Evolutionary conservation across 2,113 vertebrate species (phyloP).

Genomic region (Anarhynchus alexandrinus): DNA sequence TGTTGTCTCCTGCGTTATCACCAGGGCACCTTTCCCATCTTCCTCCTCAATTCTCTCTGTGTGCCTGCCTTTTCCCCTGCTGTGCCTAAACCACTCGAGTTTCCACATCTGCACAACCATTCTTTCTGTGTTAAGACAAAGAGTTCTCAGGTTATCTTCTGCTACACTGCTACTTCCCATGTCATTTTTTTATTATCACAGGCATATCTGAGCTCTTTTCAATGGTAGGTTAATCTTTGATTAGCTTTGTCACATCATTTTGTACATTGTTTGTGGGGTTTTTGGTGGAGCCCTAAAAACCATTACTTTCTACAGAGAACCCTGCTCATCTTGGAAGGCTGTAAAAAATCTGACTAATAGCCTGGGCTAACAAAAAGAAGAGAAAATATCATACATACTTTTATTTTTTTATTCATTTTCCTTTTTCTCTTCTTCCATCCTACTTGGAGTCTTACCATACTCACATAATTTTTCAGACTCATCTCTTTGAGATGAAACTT

Average conservation of each 20-base stretch:
- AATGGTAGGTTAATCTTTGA: background rate
- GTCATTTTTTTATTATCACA: background rate
- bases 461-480: background rate
- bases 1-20: background rate
- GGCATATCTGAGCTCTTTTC: background rate
- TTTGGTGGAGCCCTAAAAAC: background rate
- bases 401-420: background rate
- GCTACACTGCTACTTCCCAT: rapidly evolving
- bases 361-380: background rate
- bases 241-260: rapidly evolving
- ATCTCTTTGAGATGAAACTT: background rate
- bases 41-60: background rate
- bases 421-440: background rate
- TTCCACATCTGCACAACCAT: background rate
- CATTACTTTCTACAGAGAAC: background rate
- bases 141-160: background rate
- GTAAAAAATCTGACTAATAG: background rate
- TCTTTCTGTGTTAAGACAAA: background rate
- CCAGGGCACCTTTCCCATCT: background rate
- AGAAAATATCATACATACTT: background rate
- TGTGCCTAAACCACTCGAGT: rapidly evolving
- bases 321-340: background rate
- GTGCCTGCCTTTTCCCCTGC: background rate
- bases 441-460: background rate
- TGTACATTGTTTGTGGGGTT: background rate